These are phyloP conservation scores for Drosophila athabasca DNA, from an alignment of 1,140 invertebrate species.

Conservation along the genomic window DNA sequence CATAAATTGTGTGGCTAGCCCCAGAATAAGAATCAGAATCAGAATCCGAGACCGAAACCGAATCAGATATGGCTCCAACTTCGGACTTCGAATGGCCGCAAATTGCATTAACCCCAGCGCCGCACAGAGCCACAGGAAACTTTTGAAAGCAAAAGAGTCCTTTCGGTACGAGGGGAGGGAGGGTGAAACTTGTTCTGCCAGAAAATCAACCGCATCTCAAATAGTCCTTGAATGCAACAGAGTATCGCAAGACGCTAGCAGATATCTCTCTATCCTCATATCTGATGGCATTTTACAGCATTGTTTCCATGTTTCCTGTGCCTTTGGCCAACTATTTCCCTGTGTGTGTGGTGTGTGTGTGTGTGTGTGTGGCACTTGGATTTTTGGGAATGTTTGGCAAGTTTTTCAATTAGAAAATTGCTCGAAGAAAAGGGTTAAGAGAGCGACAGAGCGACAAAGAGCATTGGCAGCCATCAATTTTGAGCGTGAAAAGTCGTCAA, in stretches of 20 bases:
- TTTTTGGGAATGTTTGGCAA: conserved; percentile 18
- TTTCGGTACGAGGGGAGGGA: background rate
- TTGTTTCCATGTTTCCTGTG: conserved; percentile 57
- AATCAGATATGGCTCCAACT: conserved; percentile 7
- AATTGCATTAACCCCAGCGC: conserved; percentile 43
- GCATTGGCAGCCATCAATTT: conserved; percentile 54
- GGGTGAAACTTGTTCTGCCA: conserved; percentile 40
- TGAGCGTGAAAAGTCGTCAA: conserved; percentile 39
- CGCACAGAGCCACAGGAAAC: conserved; percentile 45
- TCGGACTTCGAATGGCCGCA: background rate
- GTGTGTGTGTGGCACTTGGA: too few species aligned
- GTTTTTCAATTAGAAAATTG: conserved; percentile 74
- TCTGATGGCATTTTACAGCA: conserved; percentile 42
- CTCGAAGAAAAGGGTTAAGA: conserved; percentile 48
- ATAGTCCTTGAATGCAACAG: conserved; percentile 44
- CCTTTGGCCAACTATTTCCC: conserved; percentile 57
- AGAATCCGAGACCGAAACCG: background rate
- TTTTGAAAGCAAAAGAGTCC: conserved; percentile 16
- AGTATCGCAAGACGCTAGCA: conserved; percentile 42
- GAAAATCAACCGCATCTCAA: conserved; percentile 57
- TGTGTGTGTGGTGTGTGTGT: background rate
- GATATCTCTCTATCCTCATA: too few species aligned
- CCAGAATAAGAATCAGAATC: background rate
- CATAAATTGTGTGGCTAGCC: conserved; percentile 53
- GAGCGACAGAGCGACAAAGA: background rate